A percentile compares a stretch with the other conserved stretches of the same genome.
Evolutionary conservation across 1,140 invertebrate species (phyloP).

Genomic region (Eciton burchellii): DNA sequence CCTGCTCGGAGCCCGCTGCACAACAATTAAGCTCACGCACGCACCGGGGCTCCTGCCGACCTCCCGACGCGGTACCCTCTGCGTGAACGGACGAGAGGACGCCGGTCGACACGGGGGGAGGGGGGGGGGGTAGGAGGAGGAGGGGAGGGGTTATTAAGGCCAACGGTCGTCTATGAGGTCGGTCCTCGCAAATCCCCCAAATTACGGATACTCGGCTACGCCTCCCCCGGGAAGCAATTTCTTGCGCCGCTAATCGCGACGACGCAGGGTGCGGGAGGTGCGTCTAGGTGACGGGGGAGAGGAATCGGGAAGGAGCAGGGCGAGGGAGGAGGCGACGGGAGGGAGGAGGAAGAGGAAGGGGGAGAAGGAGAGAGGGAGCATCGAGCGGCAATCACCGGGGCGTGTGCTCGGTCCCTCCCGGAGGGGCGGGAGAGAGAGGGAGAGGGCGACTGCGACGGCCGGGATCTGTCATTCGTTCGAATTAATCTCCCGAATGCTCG

Average conservation of each 20-base stretch:
- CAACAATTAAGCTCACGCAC: not conserved
- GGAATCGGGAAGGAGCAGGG: not conserved
- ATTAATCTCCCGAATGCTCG: constrained; percentile 73
- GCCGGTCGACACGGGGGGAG: not conserved
- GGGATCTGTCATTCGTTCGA: constrained; percentile 71
- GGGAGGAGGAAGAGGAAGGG: not conserved
- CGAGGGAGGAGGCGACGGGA: not conserved
- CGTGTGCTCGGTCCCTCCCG: constrained; percentile 65
- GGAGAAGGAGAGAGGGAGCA: constrained; percentile 52
- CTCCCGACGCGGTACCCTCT: constrained; percentile 2
- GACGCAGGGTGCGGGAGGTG: constrained; percentile 16
- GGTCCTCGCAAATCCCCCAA: constrained; percentile 47
- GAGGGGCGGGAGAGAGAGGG: no score
- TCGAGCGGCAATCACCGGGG: constrained; percentile 68
- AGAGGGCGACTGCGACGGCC: constrained; percentile 60
- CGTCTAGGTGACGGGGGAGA: constrained; percentile 15
- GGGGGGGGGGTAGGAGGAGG: no score
- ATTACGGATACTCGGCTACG: constrained; percentile 66
- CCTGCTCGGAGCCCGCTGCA: no score
- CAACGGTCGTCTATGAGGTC: constrained; percentile 37
- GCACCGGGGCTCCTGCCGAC: no score
- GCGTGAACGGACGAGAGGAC: constrained; percentile 17
- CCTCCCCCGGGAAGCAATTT: constrained; percentile 67
- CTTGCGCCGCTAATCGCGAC: constrained; percentile 53
- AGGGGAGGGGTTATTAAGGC: constrained; percentile 26